phyloP scores from a whole-genome alignment of 2,888 invertebrate genomes.

The Ophonus ardosiacus region DNA sequence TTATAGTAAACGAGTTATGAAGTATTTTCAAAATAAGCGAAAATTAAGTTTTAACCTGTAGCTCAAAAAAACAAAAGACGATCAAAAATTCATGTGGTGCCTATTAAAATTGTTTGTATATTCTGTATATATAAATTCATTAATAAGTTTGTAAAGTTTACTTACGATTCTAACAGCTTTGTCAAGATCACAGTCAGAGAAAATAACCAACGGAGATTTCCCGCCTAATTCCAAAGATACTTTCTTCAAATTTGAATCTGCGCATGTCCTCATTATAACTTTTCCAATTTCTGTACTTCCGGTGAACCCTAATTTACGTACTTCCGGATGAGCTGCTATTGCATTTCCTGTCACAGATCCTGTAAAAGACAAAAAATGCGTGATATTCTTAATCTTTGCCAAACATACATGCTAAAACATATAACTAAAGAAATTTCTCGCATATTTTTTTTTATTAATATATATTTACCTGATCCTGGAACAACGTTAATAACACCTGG shows the following conservation, averaged over 20 bases:
- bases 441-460: neutral
- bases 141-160: conserved; percentile 56
- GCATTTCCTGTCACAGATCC: conserved; percentile 91
- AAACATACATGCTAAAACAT: neutral
- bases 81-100: no score
- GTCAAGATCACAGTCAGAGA: conserved; percentile 95
- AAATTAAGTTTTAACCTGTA: no score
- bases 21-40: no score
- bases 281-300: conserved; percentile 96
- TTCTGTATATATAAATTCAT: neutral
- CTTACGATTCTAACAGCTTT: conserved; percentile 93
- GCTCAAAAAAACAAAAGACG: no score
- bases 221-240: conserved; percentile 96
- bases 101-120: no score
- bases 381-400: no score
- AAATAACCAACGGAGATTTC: conserved; percentile 96
- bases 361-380: conserved; percentile 67
- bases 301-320: conserved; percentile 96
- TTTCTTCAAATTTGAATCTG: conserved; percentile 94
- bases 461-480: conserved; percentile 83
- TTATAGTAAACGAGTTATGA: no score
- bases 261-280: conserved; percentile 94
- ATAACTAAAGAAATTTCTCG: neutral
- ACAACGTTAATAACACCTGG: conserved; percentile 96
- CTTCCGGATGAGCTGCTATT: conserved; percentile 88